Evolutionary conservation across 2,888 invertebrate genomes (phyloP).

Genomic region (Fragum sueziense): DNA sequence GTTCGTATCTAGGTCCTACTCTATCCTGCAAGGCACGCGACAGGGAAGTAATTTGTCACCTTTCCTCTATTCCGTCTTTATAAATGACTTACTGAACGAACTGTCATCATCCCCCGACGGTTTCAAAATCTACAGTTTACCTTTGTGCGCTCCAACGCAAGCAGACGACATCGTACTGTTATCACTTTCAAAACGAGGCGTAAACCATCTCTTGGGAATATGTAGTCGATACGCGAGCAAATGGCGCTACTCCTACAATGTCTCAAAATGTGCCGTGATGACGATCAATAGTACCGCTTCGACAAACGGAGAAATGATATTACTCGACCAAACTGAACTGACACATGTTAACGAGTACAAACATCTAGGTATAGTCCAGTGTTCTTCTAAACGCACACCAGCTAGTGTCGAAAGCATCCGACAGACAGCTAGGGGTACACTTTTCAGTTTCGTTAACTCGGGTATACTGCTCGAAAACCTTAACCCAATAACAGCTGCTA

Average conservation of each 20-base stretch:
- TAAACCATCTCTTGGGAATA: constrained; percentile 7
- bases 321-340: not conserved
- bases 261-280: not conserved
- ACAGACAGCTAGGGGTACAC: no score
- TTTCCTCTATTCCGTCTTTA: constrained; percentile 15
- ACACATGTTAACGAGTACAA: no score
- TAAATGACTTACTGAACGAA: constrained; percentile 16
- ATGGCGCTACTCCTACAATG: constrained; percentile 3
- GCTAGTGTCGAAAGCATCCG: no score
- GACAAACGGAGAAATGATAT: no score
- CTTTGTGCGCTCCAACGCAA: constrained; percentile 20
- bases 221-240: constrained; percentile 2
- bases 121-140: not conserved
- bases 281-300: no score
- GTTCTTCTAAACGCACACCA: not conserved
- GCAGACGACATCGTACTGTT: constrained; percentile 29
- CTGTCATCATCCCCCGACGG: constrained; percentile 2
- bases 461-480: no score
- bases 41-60: constrained; percentile 30
- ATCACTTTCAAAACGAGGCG: constrained; percentile 2
- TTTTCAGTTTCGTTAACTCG: no score
- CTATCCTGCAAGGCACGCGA: not conserved
- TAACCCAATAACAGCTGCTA: no score
- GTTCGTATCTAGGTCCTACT: not conserved
- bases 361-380: no score